Conservation (phyloP, 2,888 invertebrate genomes). For the Epistrophe eligans region DNA sequence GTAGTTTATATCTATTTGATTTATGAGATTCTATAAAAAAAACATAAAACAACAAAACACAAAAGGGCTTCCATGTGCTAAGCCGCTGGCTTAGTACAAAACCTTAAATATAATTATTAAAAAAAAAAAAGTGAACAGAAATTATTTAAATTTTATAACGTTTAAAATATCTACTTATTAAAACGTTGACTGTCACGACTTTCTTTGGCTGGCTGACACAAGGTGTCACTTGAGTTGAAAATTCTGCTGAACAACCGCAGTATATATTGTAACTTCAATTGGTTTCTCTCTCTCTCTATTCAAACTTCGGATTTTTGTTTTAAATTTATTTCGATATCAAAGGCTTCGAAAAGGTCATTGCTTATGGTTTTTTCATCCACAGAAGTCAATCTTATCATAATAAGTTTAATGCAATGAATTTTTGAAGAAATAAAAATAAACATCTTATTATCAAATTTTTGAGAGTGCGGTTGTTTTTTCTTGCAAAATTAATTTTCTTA, state of each 20-base stretch:
- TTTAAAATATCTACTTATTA: constrained; percentile 52
- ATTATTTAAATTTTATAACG: constrained; percentile 60
- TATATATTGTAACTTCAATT: constrained; percentile 73
- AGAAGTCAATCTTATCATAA: constrained; percentile 38
- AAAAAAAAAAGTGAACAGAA: constrained; percentile 38
- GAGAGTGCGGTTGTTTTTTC: constrained; percentile 39
- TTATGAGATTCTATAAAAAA: constrained; percentile 65
- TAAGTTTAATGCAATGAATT: constrained; percentile 8
- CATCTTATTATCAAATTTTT: not conserved
- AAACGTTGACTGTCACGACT: constrained; percentile 76
- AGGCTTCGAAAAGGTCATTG: constrained; percentile 42
- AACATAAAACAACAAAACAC: constrained; percentile 81
- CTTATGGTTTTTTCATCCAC: too few species aligned
- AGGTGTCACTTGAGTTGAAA: constrained; percentile 65
- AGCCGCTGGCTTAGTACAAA: constrained; percentile 76
- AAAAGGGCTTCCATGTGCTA: constrained; percentile 83
- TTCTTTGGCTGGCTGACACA: constrained; percentile 41
- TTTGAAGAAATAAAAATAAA: not conserved
- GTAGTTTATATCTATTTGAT: constrained; percentile 64
- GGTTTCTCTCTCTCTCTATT: constrained; percentile 29
- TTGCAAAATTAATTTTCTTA: constrained; percentile 7
- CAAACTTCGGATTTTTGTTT: not conserved
- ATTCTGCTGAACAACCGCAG: constrained; percentile 68
- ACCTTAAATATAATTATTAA: constrained; percentile 68
- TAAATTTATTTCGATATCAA: constrained; percentile 34